phyloP scores from a whole-genome alignment of 2,113 vertebrate species.

The Motacilla alba region DNA sequence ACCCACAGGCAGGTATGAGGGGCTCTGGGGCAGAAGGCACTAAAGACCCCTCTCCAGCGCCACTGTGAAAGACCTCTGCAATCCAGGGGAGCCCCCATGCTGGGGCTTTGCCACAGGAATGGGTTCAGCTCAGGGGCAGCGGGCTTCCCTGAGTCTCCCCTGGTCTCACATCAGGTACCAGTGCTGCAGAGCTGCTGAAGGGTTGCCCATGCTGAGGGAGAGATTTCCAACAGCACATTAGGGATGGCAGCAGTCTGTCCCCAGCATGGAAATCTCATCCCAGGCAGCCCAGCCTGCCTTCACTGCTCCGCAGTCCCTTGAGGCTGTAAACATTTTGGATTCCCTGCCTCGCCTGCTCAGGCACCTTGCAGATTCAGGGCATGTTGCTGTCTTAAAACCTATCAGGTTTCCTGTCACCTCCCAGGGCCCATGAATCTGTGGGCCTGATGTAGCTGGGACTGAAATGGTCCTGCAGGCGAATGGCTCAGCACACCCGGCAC shows the following conservation, averaged over 20 bases:
- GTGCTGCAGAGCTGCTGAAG: neutral
- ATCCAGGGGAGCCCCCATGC: fast-evolving
- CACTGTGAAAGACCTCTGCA: neutral
- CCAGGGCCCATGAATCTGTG: constrained; percentile 22
- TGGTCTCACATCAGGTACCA: too few relatives aligned
- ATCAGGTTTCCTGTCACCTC: constrained; percentile 59
- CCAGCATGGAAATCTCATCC: neutral
- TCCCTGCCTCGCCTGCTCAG: constrained; percentile 2
- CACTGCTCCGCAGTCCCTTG: neutral
- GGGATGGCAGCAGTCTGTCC: neutral
- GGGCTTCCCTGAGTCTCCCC: neutral
- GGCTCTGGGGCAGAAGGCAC: neutral
- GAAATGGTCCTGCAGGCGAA: constrained; percentile 8
- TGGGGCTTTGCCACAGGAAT: neutral
- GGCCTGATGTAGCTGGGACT: constrained; percentile 1
- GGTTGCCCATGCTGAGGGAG: fast-evolving
- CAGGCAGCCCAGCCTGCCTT: neutral
- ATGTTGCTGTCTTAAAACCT: constrained; percentile 63
- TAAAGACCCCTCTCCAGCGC: neutral
- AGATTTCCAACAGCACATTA: neutral
- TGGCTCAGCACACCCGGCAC: neutral
- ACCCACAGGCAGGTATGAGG: neutral
- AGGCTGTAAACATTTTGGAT: constrained; percentile 38
- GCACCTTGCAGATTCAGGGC: constrained; percentile 59
- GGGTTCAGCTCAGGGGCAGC: fast-evolving